Evolutionary conservation across 1,140 invertebrate species (phyloP).

Genomic region (Trachymyrmex septentrionalis): DNA sequence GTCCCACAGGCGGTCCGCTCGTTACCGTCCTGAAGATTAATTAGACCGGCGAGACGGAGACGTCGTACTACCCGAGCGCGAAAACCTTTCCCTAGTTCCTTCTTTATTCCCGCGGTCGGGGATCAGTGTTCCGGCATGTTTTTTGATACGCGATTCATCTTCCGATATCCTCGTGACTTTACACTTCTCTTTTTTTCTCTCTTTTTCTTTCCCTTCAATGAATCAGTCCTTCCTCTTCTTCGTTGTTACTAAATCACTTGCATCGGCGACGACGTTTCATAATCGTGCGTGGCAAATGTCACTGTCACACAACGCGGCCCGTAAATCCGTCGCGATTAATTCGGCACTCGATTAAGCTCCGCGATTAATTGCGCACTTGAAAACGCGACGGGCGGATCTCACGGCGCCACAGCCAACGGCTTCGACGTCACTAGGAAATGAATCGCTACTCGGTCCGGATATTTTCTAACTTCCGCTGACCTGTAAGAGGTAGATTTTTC

Average conservation of each 20-base stretch:
- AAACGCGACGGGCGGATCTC: background rate
- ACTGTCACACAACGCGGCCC: constrained; percentile 51
- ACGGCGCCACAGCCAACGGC: background rate
- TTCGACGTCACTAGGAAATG: constrained; percentile 57
- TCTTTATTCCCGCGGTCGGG: constrained; percentile 41
- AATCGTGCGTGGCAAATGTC: constrained; percentile 44
- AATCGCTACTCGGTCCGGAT: constrained; percentile 49
- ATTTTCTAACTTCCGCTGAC: constrained; percentile 52
- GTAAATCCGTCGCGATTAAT: constrained; percentile 71
- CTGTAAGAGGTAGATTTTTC: constrained; percentile 60
- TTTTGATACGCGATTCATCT: constrained; percentile 53
- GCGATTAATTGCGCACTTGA: constrained; percentile 70
- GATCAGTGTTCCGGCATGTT: constrained; percentile 53
- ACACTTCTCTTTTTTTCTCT: background rate
- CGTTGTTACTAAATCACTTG: constrained; percentile 42
- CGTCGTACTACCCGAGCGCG: constrained; percentile 41
- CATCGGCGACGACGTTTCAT: constrained; percentile 64
- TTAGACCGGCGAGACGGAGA: constrained; percentile 19
- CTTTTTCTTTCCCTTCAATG: background rate
- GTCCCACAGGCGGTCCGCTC: constrained; percentile 24
- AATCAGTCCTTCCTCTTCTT: background rate
- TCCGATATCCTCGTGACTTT: constrained; percentile 21
- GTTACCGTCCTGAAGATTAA: constrained; percentile 63
- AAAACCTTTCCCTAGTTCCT: constrained; percentile 47
- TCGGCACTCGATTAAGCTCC: constrained; percentile 69